Evolutionary conservation across 37 sponge, comb jelly and placozoan species (phyloP), one percentile per base, ranked within the genome.

Genomic region (Ephydatia muelleri): DNA sequence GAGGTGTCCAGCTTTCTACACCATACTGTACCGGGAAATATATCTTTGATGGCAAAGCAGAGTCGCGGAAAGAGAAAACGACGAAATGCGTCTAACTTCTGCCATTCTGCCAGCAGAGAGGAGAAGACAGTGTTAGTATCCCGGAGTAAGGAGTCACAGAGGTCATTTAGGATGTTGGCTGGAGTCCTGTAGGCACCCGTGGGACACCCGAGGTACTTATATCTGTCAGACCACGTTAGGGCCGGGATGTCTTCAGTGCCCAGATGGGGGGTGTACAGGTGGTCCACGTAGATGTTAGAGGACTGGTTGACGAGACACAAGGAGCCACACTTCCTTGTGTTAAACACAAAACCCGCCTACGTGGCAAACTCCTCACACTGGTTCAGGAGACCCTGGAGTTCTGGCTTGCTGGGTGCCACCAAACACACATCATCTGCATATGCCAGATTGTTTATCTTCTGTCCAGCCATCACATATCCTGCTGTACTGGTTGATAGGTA

Each of bases 401-500:
- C n/a, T n/a, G n/a, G n/a, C n/a, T n/a, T n/a, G n/a, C n/a, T n/a
- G n/a, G n/a, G n/a, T n/a, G n/a, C n/a, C n/a, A n/a, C n/a, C n/a
- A n/a, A n/a, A n/a, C n/a, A n/a, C n/a, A n/a, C n/a, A n/a, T 82
- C 83, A 38, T 82, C 83, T 39, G 83, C 83, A 72, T 82, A 82
- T 3, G 83, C 83, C 29, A 82, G 74, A 28, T 23, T 30, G n/a
- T 6, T 5, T 30, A 70, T 16, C 5, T 21, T 38, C 19, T n/a
- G 4, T 16, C 76, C 68, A 39, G 5, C 47, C n/a, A 84, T 21
- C 19, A 6, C 5, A 57, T 84, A 84, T n/a, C n/a, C n/a, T n/a
- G n/a, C n/a, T n/a, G n/a, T n/a, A n/a, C n/a, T n/a, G n/a, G n/a
- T n/a, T n/a, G n/a, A n/a, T n/a, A n/a, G n/a, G n/a, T n/a, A n/a